These are phyloP conservation scores for Callinectes sapidus DNA, from an alignment of 2,888 invertebrate genomes.

Conservation along the genomic window DNA sequence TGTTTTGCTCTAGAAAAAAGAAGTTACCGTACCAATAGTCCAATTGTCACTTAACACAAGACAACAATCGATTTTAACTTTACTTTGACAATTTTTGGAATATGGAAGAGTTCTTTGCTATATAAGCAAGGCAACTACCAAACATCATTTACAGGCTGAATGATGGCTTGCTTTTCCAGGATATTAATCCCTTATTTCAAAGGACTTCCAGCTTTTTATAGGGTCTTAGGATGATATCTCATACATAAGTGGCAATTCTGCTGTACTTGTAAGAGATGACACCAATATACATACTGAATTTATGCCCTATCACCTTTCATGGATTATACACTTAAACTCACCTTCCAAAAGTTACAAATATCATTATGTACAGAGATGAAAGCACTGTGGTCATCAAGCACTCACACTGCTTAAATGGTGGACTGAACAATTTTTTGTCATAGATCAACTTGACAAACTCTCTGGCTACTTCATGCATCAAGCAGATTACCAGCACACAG, in stretches of 20 bases:
- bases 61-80: background rate
- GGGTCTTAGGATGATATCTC: background rate
- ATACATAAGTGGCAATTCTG: constrained; percentile 14
- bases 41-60: background rate
- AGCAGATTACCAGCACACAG: constrained; percentile 2
- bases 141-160: background rate
- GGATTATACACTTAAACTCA: background rate
- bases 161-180: background rate
- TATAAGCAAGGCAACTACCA: background rate
- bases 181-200: background rate
- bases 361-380: constrained; percentile 27
- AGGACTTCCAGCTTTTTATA: background rate
- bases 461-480: background rate
- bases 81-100: background rate
- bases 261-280: background rate
- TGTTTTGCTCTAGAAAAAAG: background rate
- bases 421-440: background rate
- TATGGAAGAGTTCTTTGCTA: background rate
- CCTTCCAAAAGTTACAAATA: constrained; percentile 9
- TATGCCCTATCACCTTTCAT: constrained; percentile 13
- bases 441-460: background rate
- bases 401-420: constrained; percentile 20
- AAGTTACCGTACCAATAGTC: background rate
- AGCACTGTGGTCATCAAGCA: constrained; percentile 20
- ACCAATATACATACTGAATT: background rate